phyloP scores from a whole-genome alignment of 2,113 vertebrate species.

The Natator depressus region DNA sequence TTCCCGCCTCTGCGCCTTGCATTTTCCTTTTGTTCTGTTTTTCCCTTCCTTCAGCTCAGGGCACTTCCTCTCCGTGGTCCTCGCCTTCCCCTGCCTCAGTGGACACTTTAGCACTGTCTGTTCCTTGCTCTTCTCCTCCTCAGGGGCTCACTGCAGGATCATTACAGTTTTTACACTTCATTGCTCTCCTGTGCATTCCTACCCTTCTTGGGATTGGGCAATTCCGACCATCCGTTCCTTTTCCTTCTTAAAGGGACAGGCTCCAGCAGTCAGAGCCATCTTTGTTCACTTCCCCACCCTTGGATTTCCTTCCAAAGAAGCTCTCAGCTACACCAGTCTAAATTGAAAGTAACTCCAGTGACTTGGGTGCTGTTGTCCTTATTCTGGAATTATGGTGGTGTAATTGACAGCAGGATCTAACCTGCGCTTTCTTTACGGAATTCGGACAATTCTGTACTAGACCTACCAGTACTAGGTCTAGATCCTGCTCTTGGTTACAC shows the following conservation, averaged over 20 bases:
- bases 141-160: no score
- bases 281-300: accelerated
- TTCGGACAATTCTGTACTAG: background rate
- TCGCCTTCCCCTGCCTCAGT: background rate
- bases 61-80: background rate
- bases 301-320: background rate
- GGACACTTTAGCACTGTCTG: background rate
- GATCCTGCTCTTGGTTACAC: background rate
- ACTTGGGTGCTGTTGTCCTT: no score
- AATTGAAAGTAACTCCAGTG: accelerated
- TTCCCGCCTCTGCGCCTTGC: background rate
- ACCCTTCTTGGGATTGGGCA: background rate
- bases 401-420: background rate
- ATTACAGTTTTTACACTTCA: background rate
- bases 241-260: background rate
- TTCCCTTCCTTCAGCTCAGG: background rate
- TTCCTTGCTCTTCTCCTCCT: background rate
- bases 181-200: background rate
- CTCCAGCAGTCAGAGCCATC: background rate
- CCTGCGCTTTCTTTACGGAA: background rate
- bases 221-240: background rate
- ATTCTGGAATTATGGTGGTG: no score
- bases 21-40: background rate
- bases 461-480: accelerated
- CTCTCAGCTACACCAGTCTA: background rate